Evolutionary conservation across 1,140 invertebrate genomes (phyloP).

Genomic region (Neoseiulus cucumeris): DNA sequence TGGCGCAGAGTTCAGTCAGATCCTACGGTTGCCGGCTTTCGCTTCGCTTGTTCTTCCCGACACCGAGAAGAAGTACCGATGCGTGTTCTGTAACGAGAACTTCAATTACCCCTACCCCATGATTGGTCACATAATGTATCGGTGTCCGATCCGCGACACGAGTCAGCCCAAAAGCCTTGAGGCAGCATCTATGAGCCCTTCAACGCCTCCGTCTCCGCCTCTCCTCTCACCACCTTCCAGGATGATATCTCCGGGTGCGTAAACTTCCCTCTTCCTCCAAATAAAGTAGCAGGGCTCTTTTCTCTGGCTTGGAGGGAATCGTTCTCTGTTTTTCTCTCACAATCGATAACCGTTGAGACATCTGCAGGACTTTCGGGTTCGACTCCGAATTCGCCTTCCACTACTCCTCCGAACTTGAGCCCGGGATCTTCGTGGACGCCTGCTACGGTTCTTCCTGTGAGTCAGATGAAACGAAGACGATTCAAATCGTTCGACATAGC

Average conservation of each 20-base stretch:
- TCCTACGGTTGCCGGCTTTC: conserved; percentile 25
- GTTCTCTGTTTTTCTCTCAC: neutral
- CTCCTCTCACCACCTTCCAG: neutral
- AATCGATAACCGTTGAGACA: neutral
- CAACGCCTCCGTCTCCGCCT: neutral
- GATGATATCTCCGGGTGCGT: conserved; percentile 1
- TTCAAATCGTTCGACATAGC: conserved; percentile 22
- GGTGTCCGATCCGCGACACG: conserved; percentile 16
- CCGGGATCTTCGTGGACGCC: conserved; percentile 1
- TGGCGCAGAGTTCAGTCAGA: conserved; percentile 27
- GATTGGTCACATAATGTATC: conserved; percentile 20
- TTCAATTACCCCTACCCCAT: conserved; percentile 21
- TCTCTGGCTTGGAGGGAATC: neutral
- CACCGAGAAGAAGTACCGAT: conserved; percentile 19
- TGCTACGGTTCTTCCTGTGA: neutral
- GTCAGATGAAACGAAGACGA: conserved; percentile 12
- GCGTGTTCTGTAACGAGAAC: conserved; percentile 19
- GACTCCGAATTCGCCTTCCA: neutral
- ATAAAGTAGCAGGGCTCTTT: neutral
- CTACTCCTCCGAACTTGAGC: conserved; percentile 2
- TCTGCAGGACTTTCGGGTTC: conserved; percentile 2
- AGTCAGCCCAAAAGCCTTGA: conserved; percentile 11
- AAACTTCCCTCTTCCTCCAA: neutral
- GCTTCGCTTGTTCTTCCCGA: conserved; percentile 17
- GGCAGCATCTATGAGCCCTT: conserved; percentile 3